A percentile compares a stretch with the other conserved stretches of the same genome.
Evolutionary conservation across 92 coral and sea anemone species (phyloP).

Genomic region (Phenganax stokvisi): DNA sequence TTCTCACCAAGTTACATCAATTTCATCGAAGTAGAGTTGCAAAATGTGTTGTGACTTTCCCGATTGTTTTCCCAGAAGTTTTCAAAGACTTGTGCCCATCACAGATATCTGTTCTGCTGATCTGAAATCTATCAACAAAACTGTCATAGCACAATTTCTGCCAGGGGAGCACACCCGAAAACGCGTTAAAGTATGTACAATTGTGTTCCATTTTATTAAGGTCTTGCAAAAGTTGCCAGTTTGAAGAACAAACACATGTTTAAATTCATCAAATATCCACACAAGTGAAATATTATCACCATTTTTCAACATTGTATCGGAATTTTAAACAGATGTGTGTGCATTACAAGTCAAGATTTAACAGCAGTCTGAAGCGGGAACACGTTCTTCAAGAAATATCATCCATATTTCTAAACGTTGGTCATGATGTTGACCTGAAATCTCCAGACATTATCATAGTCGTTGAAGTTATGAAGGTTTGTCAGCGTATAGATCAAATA

Average conservation of each 20-base stretch:
- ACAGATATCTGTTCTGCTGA: conserved; percentile 70
- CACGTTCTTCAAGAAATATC: conserved; percentile 65
- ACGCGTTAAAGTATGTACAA: background rate
- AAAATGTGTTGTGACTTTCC: too few species aligned
- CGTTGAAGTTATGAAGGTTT: conserved; percentile 86
- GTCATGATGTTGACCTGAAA: conserved; percentile 75
- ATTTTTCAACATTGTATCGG: background rate
- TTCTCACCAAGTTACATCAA: background rate
- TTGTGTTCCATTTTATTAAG: background rate
- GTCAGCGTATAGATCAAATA: background rate
- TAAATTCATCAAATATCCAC: background rate
- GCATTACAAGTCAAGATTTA: conserved; percentile 74
- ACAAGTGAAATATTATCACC: background rate
- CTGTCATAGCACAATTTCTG: conserved; percentile 55
- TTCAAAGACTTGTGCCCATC: conserved; percentile 74
- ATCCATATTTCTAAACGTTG: conserved; percentile 58
- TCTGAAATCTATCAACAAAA: conserved; percentile 59
- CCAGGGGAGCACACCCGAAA: conserved; percentile 54
- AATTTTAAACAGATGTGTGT: conserved; percentile 65
- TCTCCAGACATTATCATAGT: conserved; percentile 76
- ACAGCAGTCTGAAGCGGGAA: conserved; percentile 56
- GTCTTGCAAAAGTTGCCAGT: background rate
- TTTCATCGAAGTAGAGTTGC: background rate
- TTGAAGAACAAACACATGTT: background rate
- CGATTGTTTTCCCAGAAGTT: conserved; percentile 49